Evolutionary conservation across 2,797 vertebrate species (phyloP), one percentile per base, ranked within the genome.

Genomic region (Ambastaia sidthimunki): DNA sequence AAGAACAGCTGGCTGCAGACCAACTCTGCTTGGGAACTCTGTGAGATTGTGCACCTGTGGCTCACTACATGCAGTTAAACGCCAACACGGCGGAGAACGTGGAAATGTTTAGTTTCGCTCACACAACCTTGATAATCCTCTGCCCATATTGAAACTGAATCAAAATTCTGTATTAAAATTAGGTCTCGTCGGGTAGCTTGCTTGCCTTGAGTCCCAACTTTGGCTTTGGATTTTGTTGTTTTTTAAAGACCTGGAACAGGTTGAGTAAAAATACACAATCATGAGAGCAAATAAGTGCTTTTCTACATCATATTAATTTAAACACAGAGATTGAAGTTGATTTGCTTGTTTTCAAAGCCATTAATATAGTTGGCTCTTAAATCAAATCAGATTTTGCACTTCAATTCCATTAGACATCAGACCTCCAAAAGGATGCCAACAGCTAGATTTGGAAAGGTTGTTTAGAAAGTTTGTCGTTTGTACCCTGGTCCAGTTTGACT

Each of bases 51-150:
- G 28, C 55, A 67, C 68, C 68, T 70, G 78, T 70, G 76, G 79
- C 48, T 79, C 79, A 79, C 47, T 59, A 67, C 68, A 78, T 75
- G 41, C 19, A 70, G 28, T 81, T 72, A 60, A 71, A 74, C 57
- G 9, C 76, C 54, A 57, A 48, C 28, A 34, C 63, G 28, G 59
- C n/a, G 62, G 37, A 34, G 60, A 71, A 25, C 5, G 18, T 37
- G 41, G 23, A 71, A 84, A 66, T 28, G 19, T 70, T 81, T 70
- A 65, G 74, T 57, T 79, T 54, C 37, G 52, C 75, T 47, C 65
- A 28, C 67, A 59, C 19, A 52, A 41, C 82, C 74, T 68, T 69
- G 55, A 73, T 77, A 73, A 68, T 71, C 44, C 76, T 31, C 48
- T 68, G 10, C 31, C 13, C 3, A 0, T 80, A 31, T 80, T 66